Percentiles rank a stretch among this genome's conserved stretches.
Conservation (phyloP, 2,888 invertebrate genomes). For the Norana najaformis region DNA sequence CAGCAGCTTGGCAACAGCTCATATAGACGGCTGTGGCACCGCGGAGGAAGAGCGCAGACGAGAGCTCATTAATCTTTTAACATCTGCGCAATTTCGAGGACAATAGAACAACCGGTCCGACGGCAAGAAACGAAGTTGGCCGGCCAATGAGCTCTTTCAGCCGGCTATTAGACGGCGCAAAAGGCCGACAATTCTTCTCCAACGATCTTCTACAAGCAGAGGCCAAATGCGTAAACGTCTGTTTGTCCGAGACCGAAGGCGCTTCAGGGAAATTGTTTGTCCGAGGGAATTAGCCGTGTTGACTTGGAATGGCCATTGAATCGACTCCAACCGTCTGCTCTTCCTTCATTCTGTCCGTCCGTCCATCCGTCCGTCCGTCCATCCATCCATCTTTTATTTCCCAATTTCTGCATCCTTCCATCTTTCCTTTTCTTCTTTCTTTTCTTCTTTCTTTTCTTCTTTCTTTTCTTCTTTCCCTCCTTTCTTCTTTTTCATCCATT, state of each 20-base stretch:
- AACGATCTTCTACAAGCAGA: not conserved
- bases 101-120: not conserved
- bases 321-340: not conserved
- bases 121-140: no score
- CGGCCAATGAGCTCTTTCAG: not conserved
- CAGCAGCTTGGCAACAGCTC: not conserved
- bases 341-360: not conserved
- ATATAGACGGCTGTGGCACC: not conserved
- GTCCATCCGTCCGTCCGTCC: no score
- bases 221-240: not conserved
- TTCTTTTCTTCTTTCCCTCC: no score
- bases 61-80: slow-evolving; percentile 1
- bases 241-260: not conserved
- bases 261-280: not conserved
- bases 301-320: not conserved
- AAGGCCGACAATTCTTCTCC: not conserved
- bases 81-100: not conserved
- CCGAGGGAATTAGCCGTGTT: not conserved
- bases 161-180: not conserved
- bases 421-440: no score
- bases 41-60: not conserved
- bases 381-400: no score
- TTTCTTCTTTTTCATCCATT: not conserved
- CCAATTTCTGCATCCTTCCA: no score
- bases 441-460: no score